Percentiles rank a stretch among this genome's conserved stretches.
Conservation (phyloP, 2,797 vertebrate species). For the Platyrinchus mystaceus region DNA sequence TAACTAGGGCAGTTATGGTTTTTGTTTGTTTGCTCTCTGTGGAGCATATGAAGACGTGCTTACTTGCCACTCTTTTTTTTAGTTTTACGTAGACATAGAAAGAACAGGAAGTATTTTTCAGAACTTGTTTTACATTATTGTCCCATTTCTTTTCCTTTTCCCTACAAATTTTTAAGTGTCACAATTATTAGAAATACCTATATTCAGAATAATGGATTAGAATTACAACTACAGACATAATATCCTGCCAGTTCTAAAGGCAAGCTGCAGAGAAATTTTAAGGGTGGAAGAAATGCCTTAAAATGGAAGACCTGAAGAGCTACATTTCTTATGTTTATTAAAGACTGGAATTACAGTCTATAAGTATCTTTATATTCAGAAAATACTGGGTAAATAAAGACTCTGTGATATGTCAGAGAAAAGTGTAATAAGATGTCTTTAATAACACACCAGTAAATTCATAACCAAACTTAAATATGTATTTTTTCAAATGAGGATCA, state of each 20-base stretch:
- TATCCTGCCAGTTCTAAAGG: neutral
- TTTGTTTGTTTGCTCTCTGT: neutral
- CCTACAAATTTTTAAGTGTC: neutral
- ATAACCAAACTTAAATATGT: neutral
- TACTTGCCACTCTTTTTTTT: neutral
- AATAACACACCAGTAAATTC: neutral
- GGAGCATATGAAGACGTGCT: neutral
- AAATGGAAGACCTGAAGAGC: neutral
- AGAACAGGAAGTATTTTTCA: neutral
- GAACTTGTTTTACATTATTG: neutral
- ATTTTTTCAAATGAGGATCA: neutral
- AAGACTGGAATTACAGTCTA: neutral
- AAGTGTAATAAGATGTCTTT: neutral
- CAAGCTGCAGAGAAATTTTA: neutral
- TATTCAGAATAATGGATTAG: neutral
- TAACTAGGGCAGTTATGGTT: neutral
- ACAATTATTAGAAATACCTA: neutral
- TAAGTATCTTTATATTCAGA: neutral
- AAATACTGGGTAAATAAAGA: neutral
- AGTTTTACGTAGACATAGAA: neutral
- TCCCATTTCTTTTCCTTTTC: neutral
- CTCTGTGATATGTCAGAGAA: neutral
- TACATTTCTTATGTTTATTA: neutral
- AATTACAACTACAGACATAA: neutral
- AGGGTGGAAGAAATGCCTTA: neutral